Percentiles rank a stretch among this genome's conserved stretches.
These are phyloP conservation scores for Vimba vimba DNA, from an alignment of 2,113 vertebrate species.

Conservation along the genomic window DNA sequence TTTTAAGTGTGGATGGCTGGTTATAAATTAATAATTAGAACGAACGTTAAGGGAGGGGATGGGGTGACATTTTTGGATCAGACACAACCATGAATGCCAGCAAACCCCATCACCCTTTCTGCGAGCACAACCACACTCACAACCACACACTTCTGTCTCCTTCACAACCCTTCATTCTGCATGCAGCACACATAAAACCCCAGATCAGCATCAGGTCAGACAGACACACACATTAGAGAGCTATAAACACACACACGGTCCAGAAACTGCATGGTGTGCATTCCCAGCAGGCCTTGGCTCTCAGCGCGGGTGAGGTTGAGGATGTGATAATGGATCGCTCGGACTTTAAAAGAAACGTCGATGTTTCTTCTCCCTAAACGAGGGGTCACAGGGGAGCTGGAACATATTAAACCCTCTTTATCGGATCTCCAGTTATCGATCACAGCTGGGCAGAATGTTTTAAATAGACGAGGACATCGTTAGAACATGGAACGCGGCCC, in stretches of 20 bases:
- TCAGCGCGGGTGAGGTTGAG: neutral
- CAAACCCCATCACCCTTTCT: neutral
- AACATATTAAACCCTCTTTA: slow-evolving; percentile 33
- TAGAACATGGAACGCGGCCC: neutral
- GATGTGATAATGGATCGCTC: slow-evolving; percentile 11
- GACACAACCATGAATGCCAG: neutral
- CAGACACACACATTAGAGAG: slow-evolving; percentile 19
- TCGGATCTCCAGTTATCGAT: slow-evolving; percentile 28
- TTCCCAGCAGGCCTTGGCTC: slow-evolving; percentile 14
- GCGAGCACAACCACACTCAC: neutral
- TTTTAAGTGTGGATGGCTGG: slow-evolving; percentile 36
- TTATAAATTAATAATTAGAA: slow-evolving; percentile 53
- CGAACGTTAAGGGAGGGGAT: slow-evolving; percentile 12
- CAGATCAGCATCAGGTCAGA: slow-evolving; percentile 35
- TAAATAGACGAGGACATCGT: slow-evolving; percentile 10
- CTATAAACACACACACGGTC: neutral
- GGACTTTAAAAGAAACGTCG: slow-evolving; percentile 27
- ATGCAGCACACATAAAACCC: neutral
- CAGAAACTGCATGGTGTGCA: neutral
- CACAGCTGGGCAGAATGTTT: neutral
- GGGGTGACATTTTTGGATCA: slow-evolving; percentile 27
- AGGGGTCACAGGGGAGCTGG: slow-evolving; percentile 30
- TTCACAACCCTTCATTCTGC: neutral
- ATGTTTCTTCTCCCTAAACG: slow-evolving; percentile 15
- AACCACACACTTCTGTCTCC: neutral